These are phyloP conservation scores for Echinometra lucunter DNA, from an alignment of 53 echinoderm and acorn worm genomes.

Conservation along the genomic window DNA sequence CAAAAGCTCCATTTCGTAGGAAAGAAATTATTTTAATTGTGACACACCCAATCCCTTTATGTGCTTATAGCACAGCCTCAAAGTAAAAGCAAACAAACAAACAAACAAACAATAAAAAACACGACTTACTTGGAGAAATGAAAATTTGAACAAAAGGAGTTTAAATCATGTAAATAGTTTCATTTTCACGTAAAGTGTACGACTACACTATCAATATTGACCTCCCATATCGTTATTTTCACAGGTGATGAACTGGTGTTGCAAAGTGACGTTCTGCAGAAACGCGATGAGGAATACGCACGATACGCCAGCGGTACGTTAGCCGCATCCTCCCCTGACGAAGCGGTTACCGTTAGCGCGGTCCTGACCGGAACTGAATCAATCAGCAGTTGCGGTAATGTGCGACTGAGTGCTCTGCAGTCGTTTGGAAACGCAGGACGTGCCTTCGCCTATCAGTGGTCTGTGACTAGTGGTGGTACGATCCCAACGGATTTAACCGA, in stretches of 20 bases:
- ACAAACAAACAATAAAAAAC: too few relatives aligned
- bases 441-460: constrained; percentile 74
- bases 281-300: constrained; percentile 73
- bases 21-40: too few relatives aligned
- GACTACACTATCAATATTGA: not conserved
- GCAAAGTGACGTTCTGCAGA: constrained; percentile 51
- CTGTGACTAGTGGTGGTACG: constrained; percentile 68
- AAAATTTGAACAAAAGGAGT: too few relatives aligned
- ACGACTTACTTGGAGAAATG: too few relatives aligned
- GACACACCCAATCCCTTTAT: too few relatives aligned
- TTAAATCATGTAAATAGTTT: too few relatives aligned
- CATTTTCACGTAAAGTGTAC: too few relatives aligned
- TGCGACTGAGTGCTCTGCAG: constrained; percentile 66
- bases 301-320: constrained; percentile 66
- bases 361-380: constrained; percentile 69
- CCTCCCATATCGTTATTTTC: not conserved
- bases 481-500: constrained; percentile 65
- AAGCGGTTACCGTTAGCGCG: constrained; percentile 67
- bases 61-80: too few relatives aligned
- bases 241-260: not conserved
- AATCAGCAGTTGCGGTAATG: constrained; percentile 83
- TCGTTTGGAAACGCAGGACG: constrained; percentile 81
- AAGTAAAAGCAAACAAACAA: too few relatives aligned
- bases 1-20: too few relatives aligned
- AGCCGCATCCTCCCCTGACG: constrained; percentile 70